These are phyloP conservation scores for Neelides sp. DNA, from an alignment of 1,140 invertebrate genomes.

Conservation along the genomic window DNA sequence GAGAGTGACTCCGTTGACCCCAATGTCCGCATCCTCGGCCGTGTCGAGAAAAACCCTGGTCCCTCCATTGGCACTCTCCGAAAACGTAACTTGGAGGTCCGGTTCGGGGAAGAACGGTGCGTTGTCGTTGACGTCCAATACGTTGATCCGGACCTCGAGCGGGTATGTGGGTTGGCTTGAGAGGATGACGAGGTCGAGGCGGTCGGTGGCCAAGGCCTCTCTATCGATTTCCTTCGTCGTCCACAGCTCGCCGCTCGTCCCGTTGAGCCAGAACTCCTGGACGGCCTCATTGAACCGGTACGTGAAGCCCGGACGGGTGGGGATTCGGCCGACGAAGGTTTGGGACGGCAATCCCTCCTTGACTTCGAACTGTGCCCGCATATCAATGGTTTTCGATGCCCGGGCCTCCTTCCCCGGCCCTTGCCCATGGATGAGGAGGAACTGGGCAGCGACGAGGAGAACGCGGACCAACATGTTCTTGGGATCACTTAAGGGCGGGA, in stretches of 20 bases:
- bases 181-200: slow-evolving; percentile 75
- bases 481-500: no score
- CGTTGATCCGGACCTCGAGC: slow-evolving; percentile 73
- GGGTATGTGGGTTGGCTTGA: slow-evolving; percentile 86
- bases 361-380: slow-evolving; percentile 67
- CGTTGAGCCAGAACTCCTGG: slow-evolving; percentile 64
- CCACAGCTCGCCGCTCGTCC: slow-evolving; percentile 63
- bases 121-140: slow-evolving; percentile 81
- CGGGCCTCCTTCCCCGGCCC: slow-evolving; percentile 31
- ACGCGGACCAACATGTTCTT: slow-evolving; percentile 1
- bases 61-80: slow-evolving; percentile 75
- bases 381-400: slow-evolving; percentile 63
- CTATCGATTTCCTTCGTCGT: slow-evolving; percentile 68
- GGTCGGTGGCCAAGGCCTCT: slow-evolving; percentile 57
- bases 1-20: slow-evolving; percentile 70
- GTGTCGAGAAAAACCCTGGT: slow-evolving; percentile 74
- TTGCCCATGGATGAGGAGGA: slow-evolving; percentile 33
- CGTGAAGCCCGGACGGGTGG: slow-evolving; percentile 70
- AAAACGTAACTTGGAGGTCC: slow-evolving; percentile 69
- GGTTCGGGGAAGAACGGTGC: slow-evolving; percentile 77
- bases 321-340: slow-evolving; percentile 68
- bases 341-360: slow-evolving; percentile 67
- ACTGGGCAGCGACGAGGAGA: slow-evolving; percentile 13
- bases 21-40: slow-evolving; percentile 70
- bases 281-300: slow-evolving; percentile 83